Evolutionary conservation across 2,113 vertebrate genomes (phyloP).

Genomic region (Oceanodroma tethys): DNA sequence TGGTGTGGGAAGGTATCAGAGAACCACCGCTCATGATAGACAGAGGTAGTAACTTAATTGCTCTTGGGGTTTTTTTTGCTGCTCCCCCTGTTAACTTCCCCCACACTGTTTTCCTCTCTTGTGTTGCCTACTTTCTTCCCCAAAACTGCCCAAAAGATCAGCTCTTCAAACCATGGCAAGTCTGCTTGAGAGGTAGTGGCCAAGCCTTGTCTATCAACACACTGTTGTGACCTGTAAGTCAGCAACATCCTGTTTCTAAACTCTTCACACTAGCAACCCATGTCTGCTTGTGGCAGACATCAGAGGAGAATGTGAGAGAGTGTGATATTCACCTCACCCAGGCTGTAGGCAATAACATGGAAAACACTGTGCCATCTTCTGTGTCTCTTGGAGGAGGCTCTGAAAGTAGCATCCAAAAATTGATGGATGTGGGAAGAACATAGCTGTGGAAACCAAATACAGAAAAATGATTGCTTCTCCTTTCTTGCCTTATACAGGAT

Average conservation of each 20-base stretch:
- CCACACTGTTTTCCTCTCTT: background rate
- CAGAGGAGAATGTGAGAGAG: background rate
- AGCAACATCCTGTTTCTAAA: background rate
- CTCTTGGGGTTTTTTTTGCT: fast-evolving
- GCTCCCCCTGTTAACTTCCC: background rate
- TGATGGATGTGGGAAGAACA: background rate
- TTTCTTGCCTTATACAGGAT: background rate
- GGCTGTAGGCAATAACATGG: background rate
- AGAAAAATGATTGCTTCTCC: background rate
- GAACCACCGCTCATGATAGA: background rate
- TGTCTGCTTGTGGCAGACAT: background rate
- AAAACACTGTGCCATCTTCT: background rate
- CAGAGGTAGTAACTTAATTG: background rate
- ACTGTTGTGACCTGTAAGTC: background rate
- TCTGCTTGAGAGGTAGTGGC: background rate
- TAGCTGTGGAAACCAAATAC: background rate
- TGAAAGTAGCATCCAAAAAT: background rate
- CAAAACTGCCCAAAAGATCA: background rate
- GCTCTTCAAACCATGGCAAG: background rate
- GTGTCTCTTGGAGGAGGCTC: background rate
- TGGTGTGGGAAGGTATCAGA: background rate
- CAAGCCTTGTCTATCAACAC: background rate
- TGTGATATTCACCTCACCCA: background rate
- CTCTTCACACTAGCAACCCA: background rate
- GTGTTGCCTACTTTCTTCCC: background rate